phyloP scores from a whole-genome alignment of 2,797 vertebrate species.

The Erpetoichthys calabaricus region DNA sequence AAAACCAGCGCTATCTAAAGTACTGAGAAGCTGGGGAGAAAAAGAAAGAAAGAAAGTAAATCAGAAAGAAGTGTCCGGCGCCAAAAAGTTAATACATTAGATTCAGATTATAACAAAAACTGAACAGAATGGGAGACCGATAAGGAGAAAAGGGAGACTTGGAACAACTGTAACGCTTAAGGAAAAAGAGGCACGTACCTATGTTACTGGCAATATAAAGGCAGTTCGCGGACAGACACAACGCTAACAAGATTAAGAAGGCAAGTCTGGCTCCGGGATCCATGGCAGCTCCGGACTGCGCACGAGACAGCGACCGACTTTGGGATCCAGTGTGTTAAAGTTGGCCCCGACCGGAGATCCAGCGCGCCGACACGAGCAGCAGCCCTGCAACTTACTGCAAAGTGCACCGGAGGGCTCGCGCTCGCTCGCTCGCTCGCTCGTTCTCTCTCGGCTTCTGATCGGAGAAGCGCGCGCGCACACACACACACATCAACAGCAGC shows the following conservation, averaged over 20 bases:
- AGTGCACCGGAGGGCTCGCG: conserved; percentile 50
- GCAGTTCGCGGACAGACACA: conserved; percentile 58
- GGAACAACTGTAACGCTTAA: conserved; percentile 27
- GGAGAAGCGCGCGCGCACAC: conserved; percentile 11
- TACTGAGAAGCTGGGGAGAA: conserved; percentile 1
- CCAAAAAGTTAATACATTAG: background rate
- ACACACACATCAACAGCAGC: no score
- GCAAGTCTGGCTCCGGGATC: conserved; percentile 57
- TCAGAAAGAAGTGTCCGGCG: background rate
- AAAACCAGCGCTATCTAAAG: conserved; percentile 13
- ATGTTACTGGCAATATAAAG: conserved; percentile 67
- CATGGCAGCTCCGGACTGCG: conserved; percentile 72
- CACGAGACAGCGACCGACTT: conserved; percentile 64
- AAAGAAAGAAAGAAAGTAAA: background rate
- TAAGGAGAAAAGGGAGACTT: conserved; percentile 9
- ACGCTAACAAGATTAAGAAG: conserved; percentile 53
- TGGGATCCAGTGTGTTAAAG: conserved; percentile 66
- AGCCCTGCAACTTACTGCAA: conserved; percentile 66
- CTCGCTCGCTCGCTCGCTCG: conserved; percentile 17
- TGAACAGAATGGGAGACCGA: conserved; percentile 12
- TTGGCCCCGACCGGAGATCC: conserved; percentile 50
- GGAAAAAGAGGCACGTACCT: conserved; percentile 52
- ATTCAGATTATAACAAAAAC: conserved; percentile 2
- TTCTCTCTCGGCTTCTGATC: conserved; percentile 12
- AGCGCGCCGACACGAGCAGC: conserved; percentile 60